A percentile compares a stretch with the other conserved stretches of the same genome.
phyloP scores from a whole-genome alignment of 2,113 vertebrate species.

The Sphaerodactylus townsendi region DNA sequence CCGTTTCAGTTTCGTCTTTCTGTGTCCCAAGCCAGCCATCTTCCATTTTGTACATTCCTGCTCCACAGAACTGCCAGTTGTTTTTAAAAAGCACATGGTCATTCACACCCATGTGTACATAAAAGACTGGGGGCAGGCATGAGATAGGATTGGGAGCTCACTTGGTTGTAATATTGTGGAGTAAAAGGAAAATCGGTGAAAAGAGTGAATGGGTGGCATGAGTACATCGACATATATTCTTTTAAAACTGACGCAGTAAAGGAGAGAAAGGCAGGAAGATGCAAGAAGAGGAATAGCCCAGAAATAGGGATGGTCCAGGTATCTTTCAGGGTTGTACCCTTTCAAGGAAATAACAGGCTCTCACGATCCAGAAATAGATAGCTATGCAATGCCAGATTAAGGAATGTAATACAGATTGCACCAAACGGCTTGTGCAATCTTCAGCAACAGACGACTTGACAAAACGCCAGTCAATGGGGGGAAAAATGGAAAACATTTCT shows the following conservation, averaged over 20 bases:
- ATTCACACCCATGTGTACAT: not conserved
- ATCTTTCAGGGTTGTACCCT: not conserved
- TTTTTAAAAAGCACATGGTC: not conserved
- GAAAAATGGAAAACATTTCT: not conserved
- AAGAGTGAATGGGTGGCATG: not conserved
- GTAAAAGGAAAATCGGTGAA: not conserved
- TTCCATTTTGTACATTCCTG: not conserved
- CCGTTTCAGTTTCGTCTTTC: not conserved
- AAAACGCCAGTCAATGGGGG: not conserved
- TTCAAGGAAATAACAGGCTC: not conserved
- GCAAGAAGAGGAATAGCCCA: too few relatives aligned
- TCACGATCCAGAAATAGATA: not conserved
- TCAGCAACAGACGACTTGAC: not conserved
- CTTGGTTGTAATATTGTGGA: not conserved
- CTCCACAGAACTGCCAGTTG: not conserved
- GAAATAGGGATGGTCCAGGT: too few relatives aligned
- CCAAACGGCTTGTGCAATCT: not conserved
- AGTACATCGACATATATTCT: not conserved
- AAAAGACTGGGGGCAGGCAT: too few relatives aligned
- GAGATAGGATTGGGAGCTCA: not conserved
- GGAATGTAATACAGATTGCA: not conserved
- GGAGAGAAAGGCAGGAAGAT: too few relatives aligned
- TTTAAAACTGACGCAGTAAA: not conserved
- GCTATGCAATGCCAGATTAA: not conserved
- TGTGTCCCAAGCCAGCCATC: not conserved